Percentiles rank a stretch among this genome's conserved stretches.
Evolutionary conservation across 2,888 invertebrate genomes (phyloP).

Genomic region (Bombylius major): DNA sequence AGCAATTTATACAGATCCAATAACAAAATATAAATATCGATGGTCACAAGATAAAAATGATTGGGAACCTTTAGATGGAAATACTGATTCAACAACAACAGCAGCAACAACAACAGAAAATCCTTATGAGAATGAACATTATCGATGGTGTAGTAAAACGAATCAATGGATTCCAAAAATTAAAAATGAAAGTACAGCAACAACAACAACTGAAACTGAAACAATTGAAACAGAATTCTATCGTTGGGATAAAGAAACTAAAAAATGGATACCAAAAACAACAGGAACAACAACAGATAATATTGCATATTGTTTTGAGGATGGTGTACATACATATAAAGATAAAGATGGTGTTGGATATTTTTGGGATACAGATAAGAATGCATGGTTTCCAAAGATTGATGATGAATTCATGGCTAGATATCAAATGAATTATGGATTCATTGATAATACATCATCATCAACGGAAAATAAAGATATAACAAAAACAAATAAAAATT

Average conservation of each 20-base stretch:
- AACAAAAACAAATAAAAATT: constrained; percentile 12
- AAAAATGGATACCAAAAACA: constrained; percentile 42
- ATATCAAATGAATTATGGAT: constrained; percentile 93
- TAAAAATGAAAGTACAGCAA: constrained; percentile 8
- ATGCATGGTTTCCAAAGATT: constrained; percentile 94
- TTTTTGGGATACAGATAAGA: constrained; percentile 83
- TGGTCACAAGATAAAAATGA: constrained; percentile 44
- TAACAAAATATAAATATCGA: constrained; percentile 50
- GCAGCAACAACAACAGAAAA: constrained; percentile 22
- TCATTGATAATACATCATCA: constrained; percentile 47
- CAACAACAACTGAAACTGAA: constrained; percentile 3
- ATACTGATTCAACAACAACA: constrained; percentile 13
- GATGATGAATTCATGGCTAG: constrained; percentile 93
- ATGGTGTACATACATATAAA: constrained; percentile 66
- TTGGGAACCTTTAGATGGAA: constrained; percentile 34
- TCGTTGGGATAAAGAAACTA: constrained; percentile 47
- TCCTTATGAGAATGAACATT: constrained; percentile 33
- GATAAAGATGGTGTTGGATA: constrained; percentile 79
- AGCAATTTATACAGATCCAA: constrained; percentile 64
- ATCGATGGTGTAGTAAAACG: constrained; percentile 31
- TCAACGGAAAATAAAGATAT: constrained; percentile 20
- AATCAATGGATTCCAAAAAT: constrained; percentile 40
- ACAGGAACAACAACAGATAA: constrained; percentile 17
- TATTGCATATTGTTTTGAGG: constrained; percentile 53
- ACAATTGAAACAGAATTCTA: constrained; percentile 39